A percentile compares a stretch with the other conserved stretches of the same genome.
Conservation (phyloP, 2,797 vertebrate genomes). For the Prunella strophiata region DNA sequence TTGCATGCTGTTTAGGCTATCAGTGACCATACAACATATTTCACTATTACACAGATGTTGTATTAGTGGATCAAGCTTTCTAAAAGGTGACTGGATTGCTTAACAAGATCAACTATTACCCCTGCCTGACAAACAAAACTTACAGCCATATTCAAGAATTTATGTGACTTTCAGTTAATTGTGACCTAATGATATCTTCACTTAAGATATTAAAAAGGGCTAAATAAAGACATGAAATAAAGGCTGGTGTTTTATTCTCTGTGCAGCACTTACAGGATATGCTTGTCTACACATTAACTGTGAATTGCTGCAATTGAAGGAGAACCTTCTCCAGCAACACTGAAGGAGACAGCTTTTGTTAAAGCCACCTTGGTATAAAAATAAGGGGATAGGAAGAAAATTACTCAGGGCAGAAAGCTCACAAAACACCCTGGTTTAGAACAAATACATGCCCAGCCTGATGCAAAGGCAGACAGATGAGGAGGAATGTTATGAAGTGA, state of each 20-base stretch:
- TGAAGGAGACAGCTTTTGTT: not conserved
- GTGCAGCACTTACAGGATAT: not conserved
- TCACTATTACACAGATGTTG: constrained; percentile 2
- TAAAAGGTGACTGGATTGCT: constrained; percentile 13
- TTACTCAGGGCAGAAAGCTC: not conserved
- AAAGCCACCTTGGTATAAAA: not conserved
- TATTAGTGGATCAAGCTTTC: constrained; percentile 23
- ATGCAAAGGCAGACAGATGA: not conserved
- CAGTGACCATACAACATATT: not conserved
- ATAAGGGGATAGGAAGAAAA: not conserved
- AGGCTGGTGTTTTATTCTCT: not conserved
- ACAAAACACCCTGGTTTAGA: not conserved
- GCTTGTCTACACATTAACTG: not conserved
- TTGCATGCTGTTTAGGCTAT: not conserved
- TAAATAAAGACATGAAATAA: constrained; percentile 26
- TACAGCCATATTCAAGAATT: not conserved
- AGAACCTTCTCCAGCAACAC: not conserved
- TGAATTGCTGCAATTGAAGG: not conserved
- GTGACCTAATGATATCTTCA: not conserved
- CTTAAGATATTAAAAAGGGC: not conserved
- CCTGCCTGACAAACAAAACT: not conserved
- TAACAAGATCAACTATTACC: not conserved
- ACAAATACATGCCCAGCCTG: not conserved
- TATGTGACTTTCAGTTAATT: not conserved
- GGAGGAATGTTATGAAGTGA: not conserved